These are phyloP conservation scores for Acromyrmex charruanus DNA, from an alignment of 1,140 invertebrate species.

Conservation along the genomic window DNA sequence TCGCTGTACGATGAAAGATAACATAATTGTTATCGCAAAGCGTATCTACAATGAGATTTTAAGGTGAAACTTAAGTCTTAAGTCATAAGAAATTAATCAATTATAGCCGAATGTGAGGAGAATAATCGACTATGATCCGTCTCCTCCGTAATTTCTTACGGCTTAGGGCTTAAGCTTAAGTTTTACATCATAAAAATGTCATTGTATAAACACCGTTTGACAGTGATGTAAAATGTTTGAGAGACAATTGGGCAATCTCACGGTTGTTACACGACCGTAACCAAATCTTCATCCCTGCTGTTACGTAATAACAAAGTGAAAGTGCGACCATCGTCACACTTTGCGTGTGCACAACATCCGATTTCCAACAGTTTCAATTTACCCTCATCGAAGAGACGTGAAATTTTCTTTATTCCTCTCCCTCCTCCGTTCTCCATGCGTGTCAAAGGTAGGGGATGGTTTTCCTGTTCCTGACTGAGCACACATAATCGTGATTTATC, in stretches of 20 bases:
- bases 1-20: background rate
- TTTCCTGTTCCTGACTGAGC: background rate
- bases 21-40: too few relatives aligned
- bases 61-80: too few relatives aligned
- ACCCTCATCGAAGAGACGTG: background rate
- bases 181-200: too few relatives aligned
- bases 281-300: conserved; percentile 34
- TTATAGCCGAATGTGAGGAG: too few relatives aligned
- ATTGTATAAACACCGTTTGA: too few relatives aligned
- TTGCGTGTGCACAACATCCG: conserved; percentile 11
- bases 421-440: background rate
- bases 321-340: conserved; percentile 7
- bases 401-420: background rate
- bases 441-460: background rate
- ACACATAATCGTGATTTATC: conserved; percentile 76
- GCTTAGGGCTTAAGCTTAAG: too few relatives aligned
- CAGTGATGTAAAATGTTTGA: background rate
- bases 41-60: too few relatives aligned
- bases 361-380: conserved; percentile 1
- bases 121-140: too few relatives aligned
- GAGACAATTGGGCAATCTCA: conserved; percentile 13
- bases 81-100: too few relatives aligned
- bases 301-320: conserved; percentile 34
- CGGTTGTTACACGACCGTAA: conserved; percentile 2
- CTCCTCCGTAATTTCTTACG: too few relatives aligned